Base-by-base conservation (phyloP, 2,888 invertebrate species). In the Ceraclea dissimilis region DNA sequence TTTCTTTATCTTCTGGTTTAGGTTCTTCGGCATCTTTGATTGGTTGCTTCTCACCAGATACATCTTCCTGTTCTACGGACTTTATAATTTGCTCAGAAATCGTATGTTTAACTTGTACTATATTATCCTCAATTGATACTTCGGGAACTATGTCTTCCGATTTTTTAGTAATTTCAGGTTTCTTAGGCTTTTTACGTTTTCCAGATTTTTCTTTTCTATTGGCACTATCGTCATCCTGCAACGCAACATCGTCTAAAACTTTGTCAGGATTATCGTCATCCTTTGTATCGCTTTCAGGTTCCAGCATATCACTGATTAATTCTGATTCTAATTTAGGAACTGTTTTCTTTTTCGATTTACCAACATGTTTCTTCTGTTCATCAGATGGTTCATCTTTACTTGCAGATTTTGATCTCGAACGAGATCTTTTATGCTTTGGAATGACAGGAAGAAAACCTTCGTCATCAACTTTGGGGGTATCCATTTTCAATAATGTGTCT, bases 381-480 rank as follows among this genome's bases (percentile, higher is more conserved):
- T 13, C 39, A 16, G 39, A 16, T 13, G 20, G 2, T 17, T 46
- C 34, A 13, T 26, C 65, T 61, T 11, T 72, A 70, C 52, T 43
- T n/a, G 54, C 65, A 21, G 68, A 67, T 48, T 73, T 71, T 47
- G 74, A 74, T 57, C 76, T 75, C 13, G 81, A 81, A 54, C 81
- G 74, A 47, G 78, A 74, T 60, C 76, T 70, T 65, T 75, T 70
- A 62, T 69, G 72, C 67, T 75, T 72, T 47, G 61, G 63, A 4
- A 63, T 58, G 47, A 78, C 74, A 39, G 69, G 71, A 54, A 78
- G 75, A 63, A 79, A 79, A 6, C 78, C 78, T 65, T 78, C 79
- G 22, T 52, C 58, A 34, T 65, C 65, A 1, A 52, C 19, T 47
- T 53, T 52, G 17, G 18, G 39, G 48, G 58, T 33, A 31, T 49